These are phyloP conservation scores for Hedychridium roseum DNA, from an alignment of 2,888 invertebrate genomes.

Conservation along the genomic window DNA sequence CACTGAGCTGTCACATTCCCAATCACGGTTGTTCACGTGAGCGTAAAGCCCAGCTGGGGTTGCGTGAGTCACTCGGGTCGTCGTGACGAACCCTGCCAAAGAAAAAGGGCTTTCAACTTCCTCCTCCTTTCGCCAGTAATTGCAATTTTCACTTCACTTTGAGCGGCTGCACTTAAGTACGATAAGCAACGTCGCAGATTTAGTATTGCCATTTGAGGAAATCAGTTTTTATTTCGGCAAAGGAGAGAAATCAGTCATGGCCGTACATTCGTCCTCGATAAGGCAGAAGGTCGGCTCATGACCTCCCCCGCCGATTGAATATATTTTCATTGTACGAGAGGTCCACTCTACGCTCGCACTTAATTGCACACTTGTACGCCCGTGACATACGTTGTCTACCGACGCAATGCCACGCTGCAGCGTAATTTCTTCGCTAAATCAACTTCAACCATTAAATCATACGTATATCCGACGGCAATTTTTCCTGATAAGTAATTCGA, in stretches of 20 bases:
- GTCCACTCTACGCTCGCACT: conserved; percentile 48
- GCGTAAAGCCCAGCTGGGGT: conserved; percentile 72
- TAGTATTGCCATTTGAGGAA: too few species aligned
- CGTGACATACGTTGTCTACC: conserved; percentile 11
- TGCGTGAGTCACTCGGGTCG: conserved; percentile 73
- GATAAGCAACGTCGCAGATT: too few species aligned
- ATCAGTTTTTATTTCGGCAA: conserved; percentile 10
- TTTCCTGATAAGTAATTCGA: too few species aligned
- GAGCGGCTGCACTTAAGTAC: too few species aligned
- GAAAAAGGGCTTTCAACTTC: background rate
- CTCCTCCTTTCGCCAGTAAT: too few species aligned
- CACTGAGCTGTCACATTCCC: conserved; percentile 68
- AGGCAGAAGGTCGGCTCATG: conserved; percentile 48
- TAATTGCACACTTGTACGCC: conserved; percentile 38
- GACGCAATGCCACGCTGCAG: too few species aligned
- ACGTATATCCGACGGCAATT: too few species aligned
- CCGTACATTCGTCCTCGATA: conserved; percentile 33
- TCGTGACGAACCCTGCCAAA: conserved; percentile 70
- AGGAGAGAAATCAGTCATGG: conserved; percentile 25
- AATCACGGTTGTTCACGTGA: conserved; percentile 67
- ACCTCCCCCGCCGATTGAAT: conserved; percentile 48
- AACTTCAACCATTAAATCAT: too few species aligned
- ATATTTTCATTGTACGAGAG: conserved; percentile 45
- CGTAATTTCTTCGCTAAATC: too few species aligned
- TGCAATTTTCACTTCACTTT: too few species aligned